Percentiles rank a stretch among this genome's conserved stretches.
Conservation (phyloP, 2,113 vertebrate genomes). For the human (Homo sapiens) region GRCh38 chr1:113302501-113303000, state of each 20-base stretch:
- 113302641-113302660: slow-evolving; percentile 72
- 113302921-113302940: neutral
- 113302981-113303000: neutral
- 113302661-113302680: slow-evolving; percentile 77
- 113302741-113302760: slow-evolving; percentile 50
- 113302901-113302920: slow-evolving; percentile 30
- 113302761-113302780: neutral
- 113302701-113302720: slow-evolving; percentile 70
- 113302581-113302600: slow-evolving; percentile 64
- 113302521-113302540: neutral
- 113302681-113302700: slow-evolving; percentile 71
- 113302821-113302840: neutral
- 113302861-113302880: slow-evolving; percentile 42
- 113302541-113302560: slow-evolving; percentile 23
- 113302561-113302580: slow-evolving; percentile 56
- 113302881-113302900: neutral
- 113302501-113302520: neutral
- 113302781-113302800: neutral
- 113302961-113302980: neutral
- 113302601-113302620: slow-evolving; percentile 66
- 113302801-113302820: neutral
- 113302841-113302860: slow-evolving; percentile 43
- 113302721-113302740: slow-evolving; percentile 74
- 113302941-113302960: neutral
- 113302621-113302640: slow-evolving; percentile 56